Evolutionary conservation across 2,888 invertebrate species (phyloP).

Genomic region (Cremastinae sp.): DNA sequence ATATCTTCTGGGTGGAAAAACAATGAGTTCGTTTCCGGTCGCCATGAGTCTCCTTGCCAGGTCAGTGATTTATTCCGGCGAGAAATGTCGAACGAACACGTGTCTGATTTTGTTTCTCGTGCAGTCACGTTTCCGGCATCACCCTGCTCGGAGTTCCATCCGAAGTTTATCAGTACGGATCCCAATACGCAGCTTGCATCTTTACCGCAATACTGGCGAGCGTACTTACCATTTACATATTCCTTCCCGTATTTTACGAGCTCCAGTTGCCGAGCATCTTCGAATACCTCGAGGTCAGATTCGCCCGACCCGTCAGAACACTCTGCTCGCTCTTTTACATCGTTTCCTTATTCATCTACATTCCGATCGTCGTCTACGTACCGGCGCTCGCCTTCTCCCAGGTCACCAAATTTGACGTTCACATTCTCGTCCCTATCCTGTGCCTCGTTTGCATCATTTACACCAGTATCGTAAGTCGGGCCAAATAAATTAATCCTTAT

Average conservation of each 20-base stretch:
- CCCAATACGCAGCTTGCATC: conserved; percentile 82
- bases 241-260: conserved; percentile 86
- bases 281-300: conserved; percentile 85
- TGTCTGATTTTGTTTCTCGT: no score
- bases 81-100: not conserved
- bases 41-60: conserved; percentile 88
- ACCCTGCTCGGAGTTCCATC: conserved; percentile 88
- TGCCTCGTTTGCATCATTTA: conserved; percentile 88
- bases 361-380: conserved; percentile 87
- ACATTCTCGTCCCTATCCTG: conserved; percentile 85
- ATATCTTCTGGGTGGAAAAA: conserved; percentile 87
- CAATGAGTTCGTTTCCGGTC: conserved; percentile 87
- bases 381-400: conserved; percentile 87
- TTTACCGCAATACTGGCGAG: conserved; percentile 77
- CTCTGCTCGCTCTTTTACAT: conserved; percentile 84
- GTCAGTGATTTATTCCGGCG: conserved; percentile 76
- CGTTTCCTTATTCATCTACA: conserved; percentile 82
- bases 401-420: conserved; percentile 86
- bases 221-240: conserved; percentile 78
- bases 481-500: not conserved
- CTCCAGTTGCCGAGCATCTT: conserved; percentile 87
- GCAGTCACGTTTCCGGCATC: conserved; percentile 87
- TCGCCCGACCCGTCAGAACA: conserved; percentile 83
- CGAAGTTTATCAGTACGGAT: conserved; percentile 88
- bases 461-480: conserved; percentile 84